Base-by-base conservation (phyloP, 2,888 invertebrate genomes). In the Mesochorus sp. region DNA sequence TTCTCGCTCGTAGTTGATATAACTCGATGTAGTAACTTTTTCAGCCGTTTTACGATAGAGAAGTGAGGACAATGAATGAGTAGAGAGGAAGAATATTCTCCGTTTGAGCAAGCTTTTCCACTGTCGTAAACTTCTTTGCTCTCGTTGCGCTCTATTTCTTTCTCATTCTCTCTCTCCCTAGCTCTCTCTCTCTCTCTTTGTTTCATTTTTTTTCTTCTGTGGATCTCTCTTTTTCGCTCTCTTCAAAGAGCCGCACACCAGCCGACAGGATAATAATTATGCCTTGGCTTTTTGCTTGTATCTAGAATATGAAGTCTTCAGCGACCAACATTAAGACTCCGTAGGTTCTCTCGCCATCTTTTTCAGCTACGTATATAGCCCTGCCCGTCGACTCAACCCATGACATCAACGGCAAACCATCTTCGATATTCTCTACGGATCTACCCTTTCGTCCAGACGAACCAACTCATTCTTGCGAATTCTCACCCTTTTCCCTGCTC, bases 1-100 rank as follows among this genome's bases (percentile, higher is more conserved):
- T 83, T 82, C n/a, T 80, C 77, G 76, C 84, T 80, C 74, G 75
- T 68, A 77, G 81, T n/a, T n/a, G n/a, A n/a, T n/a, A 84, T 84
- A 85, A 73, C 68, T 78, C 47, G 3, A 75, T 80, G 79, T 82
- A 62, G 28, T 26, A 64, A 71, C 42, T 51, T 59, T 71, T 59
- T 37, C 12, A 47, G 57, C 6, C 6, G n/a, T 34, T n/a, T 5
- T 8, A 34, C 31, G 10, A 19, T 1, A 5, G 21, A 39, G 44
- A 14, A 14, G 24, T 12, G 34, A 4, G 49, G 34, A 53, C 34
- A 42, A 34, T 24, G 59, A 61, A 31, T 12, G 28, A 44, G 26
- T 19, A 62, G 47, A 55, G 53, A 62, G 59, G 31, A 62, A 64
- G 61, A 75, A 31, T 24, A 31, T 47, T 59, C 34, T 21, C n/a